Evolutionary conservation across 2,113 vertebrate species (phyloP).

Genomic region (Stercorarius parasiticus): DNA sequence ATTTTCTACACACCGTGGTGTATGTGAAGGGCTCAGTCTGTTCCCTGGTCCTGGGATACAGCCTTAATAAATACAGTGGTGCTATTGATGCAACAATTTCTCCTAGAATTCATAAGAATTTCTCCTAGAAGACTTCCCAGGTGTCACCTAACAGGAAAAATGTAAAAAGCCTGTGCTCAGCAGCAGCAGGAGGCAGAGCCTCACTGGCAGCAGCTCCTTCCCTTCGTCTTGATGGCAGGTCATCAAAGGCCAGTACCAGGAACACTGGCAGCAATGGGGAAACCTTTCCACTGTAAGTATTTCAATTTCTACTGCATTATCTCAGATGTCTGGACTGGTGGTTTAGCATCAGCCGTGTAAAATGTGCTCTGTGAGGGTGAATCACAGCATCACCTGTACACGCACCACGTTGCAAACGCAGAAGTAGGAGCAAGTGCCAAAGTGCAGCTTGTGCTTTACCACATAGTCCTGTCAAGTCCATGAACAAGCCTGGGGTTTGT

Average conservation of each 20-base stretch:
- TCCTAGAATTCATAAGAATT: neutral
- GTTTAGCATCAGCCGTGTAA: neutral
- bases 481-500: neutral
- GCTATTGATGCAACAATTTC: neutral
- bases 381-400: neutral
- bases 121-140: neutral
- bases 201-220: neutral
- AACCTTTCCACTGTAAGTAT: neutral
- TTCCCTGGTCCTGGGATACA: neutral
- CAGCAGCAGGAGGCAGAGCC: neutral
- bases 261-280: neutral
- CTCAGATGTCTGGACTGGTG: neutral
- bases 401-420: neutral
- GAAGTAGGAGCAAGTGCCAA: neutral
- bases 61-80: neutral
- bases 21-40: neutral
- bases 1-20: neutral
- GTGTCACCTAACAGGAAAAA: neutral
- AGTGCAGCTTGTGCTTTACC: neutral
- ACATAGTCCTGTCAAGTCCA: fast-evolving
- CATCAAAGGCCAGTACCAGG: neutral
- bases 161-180: neutral
- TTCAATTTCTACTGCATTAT: neutral
- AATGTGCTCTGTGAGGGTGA: neutral
- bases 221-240: neutral